Evolutionary conservation across 2,113 vertebrate species (phyloP), one percentile per base, ranked within the genome.

Genomic region (Chauna torquata): DNA sequence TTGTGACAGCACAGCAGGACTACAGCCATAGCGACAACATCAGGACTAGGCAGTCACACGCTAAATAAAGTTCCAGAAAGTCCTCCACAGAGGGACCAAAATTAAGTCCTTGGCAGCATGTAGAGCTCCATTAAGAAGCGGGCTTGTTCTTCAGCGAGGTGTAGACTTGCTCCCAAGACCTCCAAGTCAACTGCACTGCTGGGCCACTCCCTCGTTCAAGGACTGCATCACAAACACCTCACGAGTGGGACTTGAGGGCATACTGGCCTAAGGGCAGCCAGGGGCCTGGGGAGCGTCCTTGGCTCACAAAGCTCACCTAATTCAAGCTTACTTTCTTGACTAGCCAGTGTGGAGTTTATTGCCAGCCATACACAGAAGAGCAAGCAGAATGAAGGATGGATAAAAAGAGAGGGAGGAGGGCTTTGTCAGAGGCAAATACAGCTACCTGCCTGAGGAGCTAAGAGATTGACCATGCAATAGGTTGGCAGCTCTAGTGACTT

Each of bases 11-110:
- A 70, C 38, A 15, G 49, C 75, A 34, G 34, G 75, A 24, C 59
- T 36, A 15, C 16, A n/a, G 6, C 59, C 3, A 0, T 19, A 28
- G 16, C 1, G 1, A 50, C n/a, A 58, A 32, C 59, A 3, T 32
- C 11, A 32, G 44, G 86, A 22, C n/a, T 19, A n/a, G 27, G 6
- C 27, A 23, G 6, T 11, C 1, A 1, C 32, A 34, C 5, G 1
- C 27, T 65, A 30, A 50, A 52, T 32, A 32, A 44, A 40, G 16
- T 32, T 58, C 32, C 58, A 52, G 44, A 42, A 74, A 11, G 32
- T 36, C 36, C 59, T 74, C 59, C 30, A 14, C 8, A 27, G 13
- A 32, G 16, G 52, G 44, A 6, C 50, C 52, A 5, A 11, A 25
- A 6, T 24, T 19, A 42, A n/a, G 38, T 38, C 79, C 52, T 16